Percentiles rank a stretch among this genome's conserved stretches.
Conservation (phyloP, 2,888 invertebrate species). For the Hylaea fasciaria region DNA sequence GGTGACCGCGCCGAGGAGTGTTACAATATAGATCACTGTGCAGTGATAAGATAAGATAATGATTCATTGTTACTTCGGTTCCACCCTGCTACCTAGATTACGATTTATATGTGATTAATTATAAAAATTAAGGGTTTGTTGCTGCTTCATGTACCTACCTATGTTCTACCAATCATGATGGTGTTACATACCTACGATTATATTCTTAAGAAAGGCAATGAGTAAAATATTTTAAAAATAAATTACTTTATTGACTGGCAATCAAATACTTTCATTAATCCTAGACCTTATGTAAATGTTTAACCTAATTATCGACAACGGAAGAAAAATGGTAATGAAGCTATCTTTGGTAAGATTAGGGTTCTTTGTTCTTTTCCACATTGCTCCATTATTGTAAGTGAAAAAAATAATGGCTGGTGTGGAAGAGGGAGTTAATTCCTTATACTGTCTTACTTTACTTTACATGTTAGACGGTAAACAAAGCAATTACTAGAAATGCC, state of each 20-base stretch:
- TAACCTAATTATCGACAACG: background rate
- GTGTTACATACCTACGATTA: no score
- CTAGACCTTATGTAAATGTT: background rate
- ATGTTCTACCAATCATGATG: no score
- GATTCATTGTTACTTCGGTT: conserved; percentile 55
- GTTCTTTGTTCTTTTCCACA: background rate
- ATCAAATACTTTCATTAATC: conserved; percentile 2
- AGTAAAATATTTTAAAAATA: conserved; percentile 23
- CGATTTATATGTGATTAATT: conserved; percentile 13
- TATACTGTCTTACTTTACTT: no score
- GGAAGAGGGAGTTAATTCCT: no score
- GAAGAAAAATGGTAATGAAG: background rate
- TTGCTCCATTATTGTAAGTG: background rate
- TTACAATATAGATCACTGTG: conserved; percentile 58
- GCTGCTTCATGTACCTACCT: no score
- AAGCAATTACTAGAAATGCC: background rate
- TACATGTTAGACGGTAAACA: no score
- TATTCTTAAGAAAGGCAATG: background rate
- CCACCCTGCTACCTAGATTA: conserved; percentile 23
- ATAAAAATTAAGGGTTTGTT: background rate
- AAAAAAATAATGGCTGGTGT: no score
- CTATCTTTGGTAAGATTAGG: background rate
- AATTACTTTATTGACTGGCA: conserved; percentile 31
- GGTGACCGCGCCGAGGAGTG: conserved; percentile 51
- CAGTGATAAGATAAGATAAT: conserved; percentile 71